Base-by-base conservation (phyloP, 2,888 invertebrate genomes). In the Drosophila engyochracea region DNA sequence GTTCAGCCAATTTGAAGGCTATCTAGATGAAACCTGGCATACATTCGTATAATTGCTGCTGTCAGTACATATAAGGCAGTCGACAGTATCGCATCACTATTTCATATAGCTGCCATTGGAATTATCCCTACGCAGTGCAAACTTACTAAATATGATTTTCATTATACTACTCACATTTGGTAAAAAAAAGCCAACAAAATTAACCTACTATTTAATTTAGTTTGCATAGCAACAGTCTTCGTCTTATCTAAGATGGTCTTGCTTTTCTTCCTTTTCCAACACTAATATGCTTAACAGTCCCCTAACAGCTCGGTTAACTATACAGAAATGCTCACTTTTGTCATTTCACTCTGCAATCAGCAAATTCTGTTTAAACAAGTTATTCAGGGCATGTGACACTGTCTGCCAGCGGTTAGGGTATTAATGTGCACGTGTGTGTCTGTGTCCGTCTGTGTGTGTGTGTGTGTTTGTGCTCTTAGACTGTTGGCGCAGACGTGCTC, bases 401-500 rank as follows among this genome's bases (percentile, higher is more conserved):
- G 41, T 28, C 22, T 52, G 54, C 22, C 22, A 6, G 5, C 64
- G 33, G n/a, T 30, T 68, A 76, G 73, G 53, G 73, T 66, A 78
- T 74, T 64, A 55, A 62, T 67, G 64, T 55, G 59, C 62, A 67
- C 49, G 64, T 75, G 5, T 52, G 12, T 52, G 30, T 52, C n/a
- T 31, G 47, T 54, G n/a, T 70, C 35, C 4, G 3, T 7, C 1
- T 47, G 22, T 22, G 14, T 47, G 37, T 61, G 39, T 28, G 28
- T 30, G 54, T 37, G 25, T 58, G 22, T 55, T 9, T 41, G 44
- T 54, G 33, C 25, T 31, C 31, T 44, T 64, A 57, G 69, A 67
- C 47, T 67, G 63, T 66, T 66, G 72, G 55, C 76, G 72, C 85
- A 81, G 79, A 85, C 80, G 58, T 76, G 79, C 81, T 89, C 83